Evolutionary conservation across 2,797 vertebrate genomes (phyloP), one percentile per base, ranked within the genome.

Genomic region (Microcaecilia unicolor): DNA sequence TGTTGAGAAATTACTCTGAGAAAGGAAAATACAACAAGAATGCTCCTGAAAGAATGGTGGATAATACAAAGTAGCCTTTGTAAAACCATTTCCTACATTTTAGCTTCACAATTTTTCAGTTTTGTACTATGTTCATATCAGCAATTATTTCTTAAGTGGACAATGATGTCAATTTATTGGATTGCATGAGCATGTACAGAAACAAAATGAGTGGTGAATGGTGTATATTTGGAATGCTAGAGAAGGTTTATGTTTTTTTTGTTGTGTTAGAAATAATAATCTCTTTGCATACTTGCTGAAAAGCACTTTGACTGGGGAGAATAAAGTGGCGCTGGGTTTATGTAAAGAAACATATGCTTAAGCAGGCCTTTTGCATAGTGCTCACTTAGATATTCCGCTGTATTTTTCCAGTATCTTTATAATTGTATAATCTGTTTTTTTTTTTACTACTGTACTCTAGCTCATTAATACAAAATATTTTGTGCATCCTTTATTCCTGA

Each of bases 301-400:
- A 71, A 58, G 64, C 72, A 76, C 67, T 64, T 78, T 81, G 61
- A 57, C 61, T 26, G 9, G n/a, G n/a, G n/a, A n/a, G n/a, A n/a
- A n/a, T n/a, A n/a, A n/a, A n/a, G n/a, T n/a, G n/a, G 7, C 10
- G 26, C 68, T 67, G 73, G 58, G 47, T 77, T 72, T 71, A 70
- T 70, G 24, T 80, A 74, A 61, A 34, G 56, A 29, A 72, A 64
- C 53, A 48, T 66, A 70, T 89, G 86, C 88, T 91, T 83, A 87
- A 93, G 91, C 87, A 89, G 89, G 90, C 80, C 89, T 92, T 92
- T 85, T 73, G 90, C 86, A 87, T 86, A 48, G 37, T 71, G 64
- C 72, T 80, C 72, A 82, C 74, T 47, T 40, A 55, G 51, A 23
- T 43, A 37, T 51, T 43, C n/a, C 44, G 41, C 28, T 19, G 14